Conservation (phyloP, 2,797 vertebrate genomes). For the Myripristis murdjan region DNA sequence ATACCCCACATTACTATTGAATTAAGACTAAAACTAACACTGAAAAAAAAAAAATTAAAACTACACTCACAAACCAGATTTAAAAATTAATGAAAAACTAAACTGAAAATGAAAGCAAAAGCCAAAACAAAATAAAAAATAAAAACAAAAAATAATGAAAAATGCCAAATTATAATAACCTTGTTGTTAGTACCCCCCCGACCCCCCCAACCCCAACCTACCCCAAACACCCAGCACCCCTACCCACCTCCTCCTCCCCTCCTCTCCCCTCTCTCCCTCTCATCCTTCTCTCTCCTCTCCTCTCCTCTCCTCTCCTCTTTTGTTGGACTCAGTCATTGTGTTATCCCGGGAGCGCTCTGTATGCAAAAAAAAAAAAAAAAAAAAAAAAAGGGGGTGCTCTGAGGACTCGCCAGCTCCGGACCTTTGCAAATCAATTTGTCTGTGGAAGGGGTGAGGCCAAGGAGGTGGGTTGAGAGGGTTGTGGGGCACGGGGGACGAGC, state of each 20-base stretch:
- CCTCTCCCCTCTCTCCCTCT: not conserved
- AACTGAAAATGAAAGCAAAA: too few species aligned
- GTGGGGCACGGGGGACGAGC: conserved; percentile 31
- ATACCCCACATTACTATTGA: too few species aligned
- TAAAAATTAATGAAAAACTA: too few species aligned
- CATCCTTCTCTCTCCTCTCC: conserved; percentile 25
- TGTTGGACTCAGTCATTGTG: conserved; percentile 86
- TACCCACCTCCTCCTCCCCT: not conserved
- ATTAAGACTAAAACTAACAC: too few species aligned
- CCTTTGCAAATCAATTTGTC: conserved; percentile 98
- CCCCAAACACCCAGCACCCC: conserved; percentile 22
- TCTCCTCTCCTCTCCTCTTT: conserved; percentile 80
- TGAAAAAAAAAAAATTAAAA: too few species aligned
- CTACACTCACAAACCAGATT: too few species aligned
- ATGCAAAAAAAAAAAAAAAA: too few species aligned
- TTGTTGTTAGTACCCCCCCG: too few species aligned
- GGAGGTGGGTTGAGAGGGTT: conserved; percentile 49
- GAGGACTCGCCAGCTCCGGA: conserved; percentile 89
- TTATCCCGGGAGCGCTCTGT: conserved; percentile 85
- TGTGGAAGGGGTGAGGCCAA: conserved; percentile 79
- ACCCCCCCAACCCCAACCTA: conserved; percentile 33
- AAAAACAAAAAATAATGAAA: too few species aligned
- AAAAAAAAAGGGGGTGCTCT: conserved; percentile 84
- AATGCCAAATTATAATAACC: too few species aligned
- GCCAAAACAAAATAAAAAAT: too few species aligned